These are phyloP conservation scores for Sapayoa aenigma DNA, from an alignment of 2,113 vertebrate species.

Conservation along the genomic window DNA sequence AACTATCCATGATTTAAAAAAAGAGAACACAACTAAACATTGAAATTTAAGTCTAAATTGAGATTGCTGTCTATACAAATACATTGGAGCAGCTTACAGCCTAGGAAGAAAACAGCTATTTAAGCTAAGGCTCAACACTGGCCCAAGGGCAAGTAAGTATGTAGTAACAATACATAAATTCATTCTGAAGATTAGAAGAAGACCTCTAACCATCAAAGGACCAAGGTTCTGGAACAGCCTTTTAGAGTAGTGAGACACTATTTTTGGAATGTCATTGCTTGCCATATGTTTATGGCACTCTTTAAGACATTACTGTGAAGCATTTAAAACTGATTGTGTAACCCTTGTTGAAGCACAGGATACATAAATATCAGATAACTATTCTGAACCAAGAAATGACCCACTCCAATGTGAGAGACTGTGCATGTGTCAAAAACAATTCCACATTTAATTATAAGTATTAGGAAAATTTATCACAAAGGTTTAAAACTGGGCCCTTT, in stretches of 20 bases:
- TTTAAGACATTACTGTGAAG: neutral
- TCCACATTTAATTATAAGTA: neutral
- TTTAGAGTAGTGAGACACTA: neutral
- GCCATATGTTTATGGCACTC: neutral
- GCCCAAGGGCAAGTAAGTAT: neutral
- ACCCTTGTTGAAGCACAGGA: neutral
- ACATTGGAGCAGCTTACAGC: neutral
- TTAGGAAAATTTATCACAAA: constrained; percentile 1
- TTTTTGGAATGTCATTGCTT: neutral
- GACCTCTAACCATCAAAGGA: neutral
- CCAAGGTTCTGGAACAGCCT: neutral
- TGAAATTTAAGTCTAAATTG: neutral
- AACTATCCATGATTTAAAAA: neutral
- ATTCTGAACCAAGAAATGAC: neutral
- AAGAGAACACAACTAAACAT: neutral
- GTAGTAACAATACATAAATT: neutral
- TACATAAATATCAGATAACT: neutral
- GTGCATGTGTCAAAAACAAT: neutral
- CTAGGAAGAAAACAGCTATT: neutral
- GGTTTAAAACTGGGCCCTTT: constrained; percentile 3
- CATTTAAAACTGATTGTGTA: neutral
- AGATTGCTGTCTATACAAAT: neutral
- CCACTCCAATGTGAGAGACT: fast-evolving
- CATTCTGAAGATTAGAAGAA: neutral
- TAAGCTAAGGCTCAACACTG: neutral